These are phyloP conservation scores for Loxodonta africana DNA, from an alignment of 2,113 vertebrate species.

Conservation along the genomic window DNA sequence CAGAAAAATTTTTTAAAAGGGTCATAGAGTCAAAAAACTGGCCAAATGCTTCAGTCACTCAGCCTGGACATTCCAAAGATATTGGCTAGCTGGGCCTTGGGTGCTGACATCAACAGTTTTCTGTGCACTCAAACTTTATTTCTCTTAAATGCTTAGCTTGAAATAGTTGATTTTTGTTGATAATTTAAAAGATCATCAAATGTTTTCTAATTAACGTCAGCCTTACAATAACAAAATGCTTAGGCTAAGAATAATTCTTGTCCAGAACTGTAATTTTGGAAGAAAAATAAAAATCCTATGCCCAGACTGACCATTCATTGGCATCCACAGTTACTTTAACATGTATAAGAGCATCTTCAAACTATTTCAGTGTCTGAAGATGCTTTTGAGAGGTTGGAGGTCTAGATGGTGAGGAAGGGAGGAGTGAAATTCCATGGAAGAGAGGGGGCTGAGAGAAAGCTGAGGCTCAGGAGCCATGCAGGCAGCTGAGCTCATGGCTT, in stretches of 20 bases:
- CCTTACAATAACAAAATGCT: constrained; percentile 48
- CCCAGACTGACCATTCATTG: background rate
- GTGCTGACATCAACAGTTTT: background rate
- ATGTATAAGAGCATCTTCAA: background rate
- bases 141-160: constrained; percentile 29
- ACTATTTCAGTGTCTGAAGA: background rate
- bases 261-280: constrained; percentile 57
- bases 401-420: background rate
- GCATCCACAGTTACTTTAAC: background rate
- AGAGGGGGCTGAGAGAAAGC: background rate
- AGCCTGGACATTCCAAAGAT: background rate
- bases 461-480: background rate
- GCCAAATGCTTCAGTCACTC: background rate
- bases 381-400: background rate
- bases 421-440: background rate
- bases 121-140: background rate
- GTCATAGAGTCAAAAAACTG: background rate
- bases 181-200: constrained; percentile 30
- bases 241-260: constrained; percentile 42
- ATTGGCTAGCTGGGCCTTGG: background rate
- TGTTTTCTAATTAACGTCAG: constrained; percentile 49
- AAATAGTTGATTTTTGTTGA: constrained; percentile 37
- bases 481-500: background rate
- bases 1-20: background rate
- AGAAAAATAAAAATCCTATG: constrained; percentile 60